Evolutionary conservation across 2,888 invertebrate species (phyloP), one percentile per base, ranked within the genome.

Genomic region (Eupelmus urozonus): DNA sequence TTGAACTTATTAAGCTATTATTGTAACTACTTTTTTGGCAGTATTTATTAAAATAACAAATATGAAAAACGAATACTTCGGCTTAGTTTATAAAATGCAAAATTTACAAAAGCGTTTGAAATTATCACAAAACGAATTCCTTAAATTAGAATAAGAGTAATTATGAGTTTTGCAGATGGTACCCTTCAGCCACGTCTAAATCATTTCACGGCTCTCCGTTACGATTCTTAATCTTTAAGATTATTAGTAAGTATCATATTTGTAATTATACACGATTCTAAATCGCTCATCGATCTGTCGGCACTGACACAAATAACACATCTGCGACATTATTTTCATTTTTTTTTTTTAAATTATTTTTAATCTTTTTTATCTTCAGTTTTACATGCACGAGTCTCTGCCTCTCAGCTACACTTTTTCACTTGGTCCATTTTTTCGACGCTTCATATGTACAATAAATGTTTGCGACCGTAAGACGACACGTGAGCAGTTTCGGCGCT

Each of bases 211-310:
- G 66, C 53, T 62, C 74, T 60, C 59, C 55, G 63, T 72, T 57
- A 59, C 65, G 51, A 78, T 76, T 78, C 71, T 80, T 84, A 53
- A 53, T n/a, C 20, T 2, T 53, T 53, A 53, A 1, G 83, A 83
- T 83, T 86, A 84, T 84, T 85, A 86, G 85, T 85, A 86, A 86
- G 85, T 83, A 82, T 62, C 85, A 85, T 82, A 85, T 82, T 82
- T 84, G 84, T 85, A 85, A 83, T 86, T 86, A 85, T 74, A 78
- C 69, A 78, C 82, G 83, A 82, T 82, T 82, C 86, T 85, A 86
- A 81, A 57, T 51, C 13, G 27, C 82, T 82, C 82, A 82, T 71
- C 76, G 59, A 78, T 29, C 25, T 63, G 65, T 69, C 69, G 63
- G 18, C 66, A 81, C 55, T 51, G 70, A 77, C 59, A 70, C 65